Conservation (phyloP, 2,888 invertebrate genomes). For the Heliconius charithonia region DNA sequence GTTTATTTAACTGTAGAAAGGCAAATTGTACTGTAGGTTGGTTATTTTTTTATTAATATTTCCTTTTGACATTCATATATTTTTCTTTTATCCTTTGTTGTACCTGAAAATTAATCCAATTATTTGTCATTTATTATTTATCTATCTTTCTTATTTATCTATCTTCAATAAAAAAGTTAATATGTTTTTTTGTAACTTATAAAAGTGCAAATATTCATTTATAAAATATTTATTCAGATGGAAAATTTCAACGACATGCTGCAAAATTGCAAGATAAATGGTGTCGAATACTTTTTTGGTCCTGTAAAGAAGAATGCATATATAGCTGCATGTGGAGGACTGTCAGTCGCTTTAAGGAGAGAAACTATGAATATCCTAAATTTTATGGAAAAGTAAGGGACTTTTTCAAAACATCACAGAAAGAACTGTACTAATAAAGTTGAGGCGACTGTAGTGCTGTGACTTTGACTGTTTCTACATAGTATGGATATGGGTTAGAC, state of each 20-base stretch:
- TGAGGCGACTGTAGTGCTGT: no score
- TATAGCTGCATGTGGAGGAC: slow-evolving; percentile 97
- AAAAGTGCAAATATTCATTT: neutral
- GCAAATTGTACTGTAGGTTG: slow-evolving; percentile 82
- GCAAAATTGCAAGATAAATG: slow-evolving; percentile 57
- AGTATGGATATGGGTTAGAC: no score
- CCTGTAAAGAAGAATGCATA: slow-evolving; percentile 93
- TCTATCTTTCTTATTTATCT: no score
- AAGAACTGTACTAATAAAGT: neutral
- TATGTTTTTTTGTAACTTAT: neutral
- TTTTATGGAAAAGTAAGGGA: slow-evolving; percentile 94
- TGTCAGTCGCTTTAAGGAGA: slow-evolving; percentile 88
- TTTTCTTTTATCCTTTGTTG: neutral
- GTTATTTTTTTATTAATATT: neutral
- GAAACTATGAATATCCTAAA: slow-evolving; percentile 91
- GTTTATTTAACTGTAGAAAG: slow-evolving; percentile 74
- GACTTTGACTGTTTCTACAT: no score
- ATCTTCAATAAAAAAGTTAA: neutral
- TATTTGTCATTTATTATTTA: neutral
- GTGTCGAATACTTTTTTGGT: slow-evolving; percentile 86
- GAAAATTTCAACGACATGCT: slow-evolving; percentile 54
- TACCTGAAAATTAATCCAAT: no score
- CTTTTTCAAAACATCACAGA: neutral
- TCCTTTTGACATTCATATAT: neutral
- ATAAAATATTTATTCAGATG: slow-evolving; percentile 51